phyloP scores from a whole-genome alignment of 2,113 vertebrate genomes.

The Coreoperca whiteheadi region DNA sequence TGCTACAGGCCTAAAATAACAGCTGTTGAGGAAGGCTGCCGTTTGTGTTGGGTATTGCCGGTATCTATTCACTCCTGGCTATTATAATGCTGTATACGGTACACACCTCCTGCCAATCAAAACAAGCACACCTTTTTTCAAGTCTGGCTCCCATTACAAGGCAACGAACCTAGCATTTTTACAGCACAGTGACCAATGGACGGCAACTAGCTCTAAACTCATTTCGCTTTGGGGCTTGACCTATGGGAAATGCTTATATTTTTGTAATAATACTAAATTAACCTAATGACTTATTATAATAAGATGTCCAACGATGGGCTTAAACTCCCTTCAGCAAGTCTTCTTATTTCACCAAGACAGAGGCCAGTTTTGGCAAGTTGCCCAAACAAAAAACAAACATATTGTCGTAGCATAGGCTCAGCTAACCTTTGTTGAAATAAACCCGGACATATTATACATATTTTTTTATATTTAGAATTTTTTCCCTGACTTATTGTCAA shows the following conservation, averaged over 20 bases:
- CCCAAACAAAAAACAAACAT: neutral
- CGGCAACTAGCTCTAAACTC: neutral
- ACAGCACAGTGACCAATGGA: neutral
- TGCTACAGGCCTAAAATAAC: neutral
- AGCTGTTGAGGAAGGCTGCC: neutral
- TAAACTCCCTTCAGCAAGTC: neutral
- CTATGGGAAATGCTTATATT: too few relatives aligned
- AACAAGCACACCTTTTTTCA: neutral
- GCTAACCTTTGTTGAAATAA: neutral
- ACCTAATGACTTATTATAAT: neutral
- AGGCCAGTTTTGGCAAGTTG: neutral
- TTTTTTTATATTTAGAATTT: too few relatives aligned
- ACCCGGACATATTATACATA: neutral
- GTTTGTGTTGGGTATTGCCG: neutral
- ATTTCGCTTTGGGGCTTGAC: too few relatives aligned
- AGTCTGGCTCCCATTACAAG: neutral
- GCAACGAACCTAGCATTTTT: neutral
- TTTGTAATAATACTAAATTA: neutral
- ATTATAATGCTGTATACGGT: neutral
- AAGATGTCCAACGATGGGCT: neutral
- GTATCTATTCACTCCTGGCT: neutral
- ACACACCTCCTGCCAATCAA: conserved; percentile 39
- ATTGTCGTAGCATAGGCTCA: neutral
- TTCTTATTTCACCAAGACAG: neutral
- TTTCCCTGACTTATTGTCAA: too few relatives aligned